Base-by-base conservation (phyloP, 2,797 vertebrate genomes). In the Pantherophis alleghaniensis region DNA sequence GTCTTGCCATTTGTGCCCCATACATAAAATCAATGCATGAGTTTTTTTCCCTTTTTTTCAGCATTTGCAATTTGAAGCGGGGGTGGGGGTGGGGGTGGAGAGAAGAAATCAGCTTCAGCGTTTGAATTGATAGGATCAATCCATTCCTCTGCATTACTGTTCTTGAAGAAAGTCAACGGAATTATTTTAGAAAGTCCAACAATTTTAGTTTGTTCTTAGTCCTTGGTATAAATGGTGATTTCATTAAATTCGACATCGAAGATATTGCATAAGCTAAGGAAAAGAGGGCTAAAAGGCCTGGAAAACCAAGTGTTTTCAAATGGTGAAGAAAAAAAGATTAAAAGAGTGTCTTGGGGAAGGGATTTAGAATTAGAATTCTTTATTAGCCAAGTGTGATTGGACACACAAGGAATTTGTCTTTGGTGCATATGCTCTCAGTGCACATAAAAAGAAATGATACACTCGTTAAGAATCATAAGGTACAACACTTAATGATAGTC, bases 71-170 rank as follows among this genome's bases (percentile, higher is more conserved):
- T 93, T 91, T 69, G 28, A 83, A 14, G 20, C 24, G 28, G 60
- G 32, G 9, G 11, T 37, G 20, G 16, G 18, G 14, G 10, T 1
- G 1, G 12, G 28, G 10, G 3, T 14, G 9, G 9, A 13, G 11
- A 2, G 42, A 92, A 55, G 59, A 88, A 89, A 63, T 26, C 63
- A 42, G 7, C 42, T 88, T 83, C 24, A 93, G 61, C 60, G 20
- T 88, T n/a, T 42, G 32, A 95, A 96, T 95, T 93, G 93, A 93
- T 47, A 93, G 51, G 83, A 87, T 83, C 74, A 86, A 91, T 63
- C 89, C 61, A 63, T 74, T 93, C 79, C 87, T 79, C 37, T 88
- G 47, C 94, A 66, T 66, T 92, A 87, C 86, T 66, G 89, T 22
- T 89, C 92, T 90, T 42, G 26, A 74, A 51, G n/a, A 89, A 91